Base-by-base conservation (phyloP, 2,888 invertebrate genomes). In the Drosophila planitibia region DNA sequence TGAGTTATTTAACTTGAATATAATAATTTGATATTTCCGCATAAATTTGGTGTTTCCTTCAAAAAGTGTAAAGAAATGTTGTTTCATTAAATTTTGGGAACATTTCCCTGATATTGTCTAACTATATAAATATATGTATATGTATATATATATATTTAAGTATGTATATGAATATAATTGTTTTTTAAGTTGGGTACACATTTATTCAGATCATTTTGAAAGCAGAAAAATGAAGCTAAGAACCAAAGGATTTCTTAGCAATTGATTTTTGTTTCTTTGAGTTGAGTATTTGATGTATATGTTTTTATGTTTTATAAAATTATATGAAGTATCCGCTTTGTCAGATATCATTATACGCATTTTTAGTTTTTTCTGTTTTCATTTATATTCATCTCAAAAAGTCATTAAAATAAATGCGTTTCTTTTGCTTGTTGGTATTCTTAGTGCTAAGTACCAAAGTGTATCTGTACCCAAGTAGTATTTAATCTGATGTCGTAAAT, bases 61-160 rank as follows among this genome's bases (percentile, higher is more conserved):
- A 84, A 84, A 84, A 73, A 75, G 77, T 86, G 70, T 86, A 57
- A 44, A 70, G 84, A 82, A 74, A 57, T 75, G 60, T 75, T 25
- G 33, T 70, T 68, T 77, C 35, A 67, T 68, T 75, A 51, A 63
- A 66, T 73, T 65, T 80, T 82, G 85, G 90, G 88, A 89, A 84
- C 74, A 81, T 67, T 83, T 89, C 87, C 90, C 91, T 72, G 63
- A 90, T 91, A 91, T 91, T 91, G 91, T 91, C 91, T 91, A 91
- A 89, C 91, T 91, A 90, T 81, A 81, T 89, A 81, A 83, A 80
- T 74, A 76, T 58, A 58, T 28, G 67, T 72, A 78, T 79, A 53
- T 32, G 62, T 73, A 74, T 79, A 58, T 76, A 52, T 63, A 68
- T 75, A 78, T 72, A 78, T 25, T n/a, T 9, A 44, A 58, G 37